Evolutionary conservation across 2,113 vertebrate genomes (phyloP).

Genomic region (Bubo bubo): DNA sequence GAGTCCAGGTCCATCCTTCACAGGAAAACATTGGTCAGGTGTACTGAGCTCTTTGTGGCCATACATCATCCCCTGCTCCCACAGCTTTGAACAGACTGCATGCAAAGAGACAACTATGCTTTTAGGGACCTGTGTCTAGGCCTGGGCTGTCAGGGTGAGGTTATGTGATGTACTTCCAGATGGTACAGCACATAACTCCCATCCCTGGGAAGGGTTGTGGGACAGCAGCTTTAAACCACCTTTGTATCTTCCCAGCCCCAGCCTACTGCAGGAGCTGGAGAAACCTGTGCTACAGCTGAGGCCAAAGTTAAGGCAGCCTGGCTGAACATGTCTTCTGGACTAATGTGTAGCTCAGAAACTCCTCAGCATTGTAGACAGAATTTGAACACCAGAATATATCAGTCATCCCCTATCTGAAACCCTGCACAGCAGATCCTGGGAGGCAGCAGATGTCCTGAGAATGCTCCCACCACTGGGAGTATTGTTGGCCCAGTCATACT

Average conservation of each 20-base stretch:
- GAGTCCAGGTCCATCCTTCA: not conserved
- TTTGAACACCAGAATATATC: not conserved
- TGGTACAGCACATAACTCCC: not conserved
- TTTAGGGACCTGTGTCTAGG: not conserved
- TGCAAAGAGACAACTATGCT: not conserved
- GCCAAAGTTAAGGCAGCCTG: not conserved
- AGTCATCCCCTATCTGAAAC: not conserved
- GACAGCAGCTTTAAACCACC: not conserved
- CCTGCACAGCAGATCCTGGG: not conserved
- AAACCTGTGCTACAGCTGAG: not conserved
- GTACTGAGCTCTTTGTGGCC: not conserved
- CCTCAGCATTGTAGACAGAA: not conserved
- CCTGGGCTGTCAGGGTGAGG: not conserved
- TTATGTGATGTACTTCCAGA: not conserved
- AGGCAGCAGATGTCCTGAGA: not conserved
- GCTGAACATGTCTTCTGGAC: not conserved
- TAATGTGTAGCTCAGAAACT: not conserved
- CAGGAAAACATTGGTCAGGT: not conserved
- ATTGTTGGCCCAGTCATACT: not conserved
- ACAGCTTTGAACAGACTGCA: not conserved
- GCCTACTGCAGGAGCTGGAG: not conserved
- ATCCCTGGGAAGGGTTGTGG: not conserved
- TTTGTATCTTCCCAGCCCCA: not conserved
- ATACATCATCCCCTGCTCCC: not conserved
- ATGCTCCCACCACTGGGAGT: not conserved